Percentiles rank a stretch among this genome's conserved stretches.
phyloP scores from a whole-genome alignment of 2,888 invertebrate species.

The Hirtodrosophila alboralis region DNA sequence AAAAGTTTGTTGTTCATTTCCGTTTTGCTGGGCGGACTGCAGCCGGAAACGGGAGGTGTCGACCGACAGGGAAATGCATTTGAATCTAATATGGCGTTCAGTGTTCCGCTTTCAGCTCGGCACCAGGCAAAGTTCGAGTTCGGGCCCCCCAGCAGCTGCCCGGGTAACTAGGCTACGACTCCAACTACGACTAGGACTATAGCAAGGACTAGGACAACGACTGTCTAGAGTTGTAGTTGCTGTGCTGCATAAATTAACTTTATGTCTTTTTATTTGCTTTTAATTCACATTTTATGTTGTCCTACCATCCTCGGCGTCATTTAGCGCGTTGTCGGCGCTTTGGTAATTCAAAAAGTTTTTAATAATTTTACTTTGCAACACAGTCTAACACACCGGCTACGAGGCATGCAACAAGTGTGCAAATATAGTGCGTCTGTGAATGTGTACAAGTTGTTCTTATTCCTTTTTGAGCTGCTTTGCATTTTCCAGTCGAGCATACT shows the following conservation, averaged over 20 bases:
- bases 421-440: constrained; percentile 1
- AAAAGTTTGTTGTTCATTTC: constrained; percentile 76
- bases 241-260: constrained; percentile 68
- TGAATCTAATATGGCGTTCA: constrained; percentile 75
- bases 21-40: constrained; percentile 40
- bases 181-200: constrained; percentile 18
- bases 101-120: constrained; percentile 53
- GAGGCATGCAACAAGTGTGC: constrained; percentile 53
- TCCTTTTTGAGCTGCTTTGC: background rate
- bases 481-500: constrained; percentile 2
- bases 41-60: constrained; percentile 64
- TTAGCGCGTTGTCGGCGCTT: constrained; percentile 58
- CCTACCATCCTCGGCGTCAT: constrained; percentile 43
- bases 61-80: constrained; percentile 70
- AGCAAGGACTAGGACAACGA: background rate
- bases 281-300: constrained; percentile 52
- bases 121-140: constrained; percentile 34
- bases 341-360: constrained; percentile 71
- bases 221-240: constrained; percentile 35
- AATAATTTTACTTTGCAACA: constrained; percentile 68
- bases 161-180: constrained; percentile 25
- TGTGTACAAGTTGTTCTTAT: constrained; percentile 4
- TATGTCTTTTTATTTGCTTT: constrained; percentile 63
- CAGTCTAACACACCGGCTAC: constrained; percentile 8
- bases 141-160: constrained; percentile 23